Evolutionary conservation across 1,140 invertebrate genomes (phyloP), one percentile per base, ranked within the genome.

Genomic region (Fopius arisanus): DNA sequence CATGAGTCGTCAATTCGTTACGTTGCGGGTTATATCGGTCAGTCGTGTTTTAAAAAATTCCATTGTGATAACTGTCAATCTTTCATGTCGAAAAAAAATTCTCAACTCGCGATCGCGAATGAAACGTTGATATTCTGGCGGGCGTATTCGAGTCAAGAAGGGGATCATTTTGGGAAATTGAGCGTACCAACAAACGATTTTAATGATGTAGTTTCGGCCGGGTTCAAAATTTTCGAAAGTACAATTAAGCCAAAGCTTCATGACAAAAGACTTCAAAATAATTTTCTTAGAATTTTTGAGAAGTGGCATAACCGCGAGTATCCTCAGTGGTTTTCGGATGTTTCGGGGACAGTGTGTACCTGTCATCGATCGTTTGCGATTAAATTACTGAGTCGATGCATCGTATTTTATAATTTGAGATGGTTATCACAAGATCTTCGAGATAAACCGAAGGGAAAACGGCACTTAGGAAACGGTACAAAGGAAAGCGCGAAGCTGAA

Each of bases 111-210:
- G 7, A 7, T 31, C 7, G 3, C 7, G 7, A 31, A 31, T 31
- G 29, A 31, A n/a, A n/a, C n/a, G 26, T 59, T 74, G 14, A 51
- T 74, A 7, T 74, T 74, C 51, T 74, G 51, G 66, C 69, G 67
- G 65, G 73, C 73, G 10, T 74, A 43, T 31, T 23, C 43, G 16
- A 63, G 28, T 65, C 6, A n/a, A 21, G 54, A 69, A 6, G 37
- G 16, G 37, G 4, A 63, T 1, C 51, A 74, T 31, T 63, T 74
- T 31, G 73, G 73, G 12, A 43, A 37, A 14, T 70, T 74, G 51
- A 37, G 31, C 28, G 73, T 70, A 29, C 67, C 67, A 0, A 43
- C 73, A 19, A 12, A 2, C 21, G 48, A 54, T 5, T 26, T 54
- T 9, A 54, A 54, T 23, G 3, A 23, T 4, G 19, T 54, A 1